A percentile compares a stretch with the other conserved stretches of the same genome.
Evolutionary conservation across 2,888 invertebrate species (phyloP).

Genomic region (Timema podura): DNA sequence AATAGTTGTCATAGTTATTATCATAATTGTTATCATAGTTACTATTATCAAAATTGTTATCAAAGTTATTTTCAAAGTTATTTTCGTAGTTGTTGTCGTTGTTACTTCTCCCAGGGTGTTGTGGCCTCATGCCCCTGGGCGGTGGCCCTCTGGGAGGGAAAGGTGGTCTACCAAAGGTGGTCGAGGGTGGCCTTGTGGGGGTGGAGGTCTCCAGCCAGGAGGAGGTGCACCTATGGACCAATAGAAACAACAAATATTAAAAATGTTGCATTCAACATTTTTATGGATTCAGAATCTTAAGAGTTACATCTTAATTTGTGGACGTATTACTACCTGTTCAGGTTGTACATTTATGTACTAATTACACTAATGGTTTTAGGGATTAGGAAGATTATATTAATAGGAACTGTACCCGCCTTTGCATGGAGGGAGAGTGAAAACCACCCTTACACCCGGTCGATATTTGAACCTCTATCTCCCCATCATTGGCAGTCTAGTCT

Average conservation of each 20-base stretch:
- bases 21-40: conserved; percentile 8
- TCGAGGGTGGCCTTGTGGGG: conserved; percentile 47
- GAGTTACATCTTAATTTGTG: no score
- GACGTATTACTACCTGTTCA: no score
- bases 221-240: conserved; percentile 49
- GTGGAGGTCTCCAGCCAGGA: conserved; percentile 65
- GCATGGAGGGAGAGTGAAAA: no score
- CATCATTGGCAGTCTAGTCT: no score
- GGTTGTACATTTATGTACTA: no score
- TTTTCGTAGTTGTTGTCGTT: neutral
- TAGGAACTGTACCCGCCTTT: no score
- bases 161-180: conserved; percentile 50
- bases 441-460: no score
- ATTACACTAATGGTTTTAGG: no score
- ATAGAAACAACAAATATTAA: neutral
- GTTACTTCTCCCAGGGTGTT: neutral
- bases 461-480: no score
- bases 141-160: conserved; percentile 68
- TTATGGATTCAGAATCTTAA: no score
- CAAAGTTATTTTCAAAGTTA: neutral
- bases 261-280: neutral
- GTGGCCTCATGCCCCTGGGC: conserved; percentile 46
- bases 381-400: no score
- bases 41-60: neutral
- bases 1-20: conserved; percentile 11